Evolutionary conservation across 1,140 invertebrate genomes (phyloP).

Genomic region (Frieseomelitta varia): DNA sequence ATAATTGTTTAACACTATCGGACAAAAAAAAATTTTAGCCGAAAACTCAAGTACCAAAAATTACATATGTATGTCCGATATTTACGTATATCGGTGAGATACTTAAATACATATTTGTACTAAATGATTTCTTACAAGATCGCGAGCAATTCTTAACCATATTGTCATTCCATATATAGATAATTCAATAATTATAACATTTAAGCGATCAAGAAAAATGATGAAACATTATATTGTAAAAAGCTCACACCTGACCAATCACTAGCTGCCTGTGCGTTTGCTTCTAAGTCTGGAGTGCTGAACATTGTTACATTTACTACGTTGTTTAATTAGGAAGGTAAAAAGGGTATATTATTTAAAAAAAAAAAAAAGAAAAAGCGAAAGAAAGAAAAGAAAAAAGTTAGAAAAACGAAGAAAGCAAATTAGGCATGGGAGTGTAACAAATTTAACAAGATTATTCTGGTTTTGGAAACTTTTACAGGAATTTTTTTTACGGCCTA

Average conservation of each 20-base stretch:
- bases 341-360: slow-evolving; percentile 18
- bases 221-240: slow-evolving; percentile 61
- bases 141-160: slow-evolving; percentile 62
- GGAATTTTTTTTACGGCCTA: slow-evolving; percentile 59
- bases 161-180: slow-evolving; percentile 68
- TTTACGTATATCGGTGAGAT: slow-evolving; percentile 7
- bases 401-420: neutral
- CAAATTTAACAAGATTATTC: slow-evolving; percentile 37
- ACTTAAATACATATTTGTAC: slow-evolving; percentile 26
- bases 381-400: neutral
- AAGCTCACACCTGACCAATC: slow-evolving; percentile 78
- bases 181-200: slow-evolving; percentile 48
- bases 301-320: slow-evolving; percentile 60
- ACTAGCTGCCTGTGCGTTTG: slow-evolving; percentile 78
- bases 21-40: slow-evolving; percentile 14
- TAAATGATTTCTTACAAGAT: slow-evolving; percentile 51
- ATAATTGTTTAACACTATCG: slow-evolving; percentile 22
- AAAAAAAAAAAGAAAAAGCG: neutral
- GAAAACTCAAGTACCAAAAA: slow-evolving; percentile 3
- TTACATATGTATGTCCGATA: slow-evolving; percentile 5
- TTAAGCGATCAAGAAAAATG: slow-evolving; percentile 9
- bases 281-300: slow-evolving; percentile 68
- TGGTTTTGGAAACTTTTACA: slow-evolving; percentile 49
- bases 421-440: slow-evolving; percentile 20
- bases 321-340: slow-evolving; percentile 27